These are phyloP conservation scores for Ennomos fuscantarius DNA, from an alignment of 2,888 invertebrate species.

Conservation along the genomic window DNA sequence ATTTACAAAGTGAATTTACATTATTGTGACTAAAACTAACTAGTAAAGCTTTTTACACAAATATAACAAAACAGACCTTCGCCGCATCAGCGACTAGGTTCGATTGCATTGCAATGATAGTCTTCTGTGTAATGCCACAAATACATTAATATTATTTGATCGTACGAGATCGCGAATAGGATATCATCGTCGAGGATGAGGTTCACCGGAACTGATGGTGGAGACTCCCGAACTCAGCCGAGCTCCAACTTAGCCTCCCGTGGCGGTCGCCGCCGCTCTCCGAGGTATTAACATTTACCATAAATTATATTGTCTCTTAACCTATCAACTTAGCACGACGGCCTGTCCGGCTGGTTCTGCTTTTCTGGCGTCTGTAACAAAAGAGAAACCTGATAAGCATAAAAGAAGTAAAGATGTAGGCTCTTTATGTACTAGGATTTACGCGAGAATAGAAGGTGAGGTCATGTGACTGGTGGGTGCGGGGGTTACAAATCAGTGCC, in stretches of 20 bases:
- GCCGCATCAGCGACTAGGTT: conserved; percentile 45
- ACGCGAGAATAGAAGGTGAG: conserved; percentile 55
- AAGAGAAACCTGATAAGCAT: conserved; percentile 55
- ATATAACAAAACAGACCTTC: conserved; percentile 75
- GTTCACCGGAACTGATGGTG: conserved; percentile 72
- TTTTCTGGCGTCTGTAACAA: conserved; percentile 88
- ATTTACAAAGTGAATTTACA: conserved; percentile 76
- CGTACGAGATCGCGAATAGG: conserved; percentile 83
- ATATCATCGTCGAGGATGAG: conserved; percentile 77
- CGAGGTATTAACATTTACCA: conserved; percentile 76
- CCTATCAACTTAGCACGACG: conserved; percentile 75
- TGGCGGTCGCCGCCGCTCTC: conserved; percentile 49
- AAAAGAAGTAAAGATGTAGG: conserved; percentile 10
- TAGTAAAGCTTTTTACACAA: conserved; percentile 84
- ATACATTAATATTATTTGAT: conserved; percentile 78
- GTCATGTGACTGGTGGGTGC: conserved; percentile 51
- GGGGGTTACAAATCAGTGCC: conserved; percentile 65
- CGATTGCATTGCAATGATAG: conserved; percentile 81
- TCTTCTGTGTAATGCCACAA: conserved; percentile 82
- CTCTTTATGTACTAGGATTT: conserved; percentile 45
- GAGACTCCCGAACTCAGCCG: conserved; percentile 45
- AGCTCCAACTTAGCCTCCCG: conserved; percentile 45
- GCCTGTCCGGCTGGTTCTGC: conserved; percentile 86
- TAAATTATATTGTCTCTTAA: conserved; percentile 74
- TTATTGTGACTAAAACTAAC: conserved; percentile 72